phyloP scores from a whole-genome alignment of 2,888 invertebrate species.

The Invenusta paracnida region DNA sequence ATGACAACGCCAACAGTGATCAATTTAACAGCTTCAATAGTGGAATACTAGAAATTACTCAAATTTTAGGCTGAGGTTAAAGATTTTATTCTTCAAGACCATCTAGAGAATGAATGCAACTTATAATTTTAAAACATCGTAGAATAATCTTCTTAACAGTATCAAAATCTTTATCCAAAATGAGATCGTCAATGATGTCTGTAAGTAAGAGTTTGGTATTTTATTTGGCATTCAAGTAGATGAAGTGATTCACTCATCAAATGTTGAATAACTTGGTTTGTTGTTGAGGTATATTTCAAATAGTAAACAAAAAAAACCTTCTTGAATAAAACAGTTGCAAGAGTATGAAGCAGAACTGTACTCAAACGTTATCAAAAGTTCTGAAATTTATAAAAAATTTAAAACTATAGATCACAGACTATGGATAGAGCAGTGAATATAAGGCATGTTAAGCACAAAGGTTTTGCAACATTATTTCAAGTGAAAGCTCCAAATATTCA shows the following conservation, averaged over 20 bases:
- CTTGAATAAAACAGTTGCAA: not conserved
- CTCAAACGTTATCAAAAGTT: not conserved
- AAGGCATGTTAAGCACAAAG: no score
- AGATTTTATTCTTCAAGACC: not conserved
- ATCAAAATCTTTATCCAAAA: not conserved
- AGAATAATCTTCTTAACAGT: not conserved
- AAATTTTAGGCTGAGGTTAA: not conserved
- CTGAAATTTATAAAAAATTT: not conserved
- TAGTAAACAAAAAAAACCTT: no score
- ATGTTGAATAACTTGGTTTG: not conserved
- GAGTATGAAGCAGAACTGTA: not conserved
- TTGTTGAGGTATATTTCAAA: not conserved
- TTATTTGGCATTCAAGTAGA: not conserved
- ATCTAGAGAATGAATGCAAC: not conserved
- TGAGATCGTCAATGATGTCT: not conserved
- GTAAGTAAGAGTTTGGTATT: not conserved
- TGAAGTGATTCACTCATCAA: not conserved
- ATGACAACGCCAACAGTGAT: not conserved
- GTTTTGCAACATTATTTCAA: no score
- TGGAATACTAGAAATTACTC: not conserved
- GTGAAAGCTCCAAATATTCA: no score
- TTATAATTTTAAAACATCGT: not conserved
- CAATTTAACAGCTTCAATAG: not conserved
- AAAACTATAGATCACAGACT: not conserved
- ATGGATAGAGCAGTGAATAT: no score